Evolutionary conservation across 2,888 invertebrate species (phyloP).

Genomic region (Rhagonycha fulva): DNA sequence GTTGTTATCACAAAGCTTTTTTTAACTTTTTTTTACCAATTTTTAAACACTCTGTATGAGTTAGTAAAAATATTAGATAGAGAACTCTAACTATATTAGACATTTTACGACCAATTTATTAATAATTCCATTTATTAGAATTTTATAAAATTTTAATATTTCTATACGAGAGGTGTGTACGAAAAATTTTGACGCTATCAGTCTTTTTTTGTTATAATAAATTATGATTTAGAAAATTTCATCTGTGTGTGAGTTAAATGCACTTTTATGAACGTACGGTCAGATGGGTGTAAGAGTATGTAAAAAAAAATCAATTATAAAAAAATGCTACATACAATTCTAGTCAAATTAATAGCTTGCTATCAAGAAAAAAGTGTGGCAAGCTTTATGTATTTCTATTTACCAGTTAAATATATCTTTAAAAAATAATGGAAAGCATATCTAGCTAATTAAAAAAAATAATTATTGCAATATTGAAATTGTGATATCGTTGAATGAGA

Average conservation of each 20-base stretch:
- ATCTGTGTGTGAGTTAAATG: neutral
- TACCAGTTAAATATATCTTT: conserved; percentile 31
- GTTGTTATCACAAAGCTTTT: neutral
- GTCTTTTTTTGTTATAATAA: neutral
- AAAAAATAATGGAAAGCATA: conserved; percentile 51
- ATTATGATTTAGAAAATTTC: conserved; percentile 1
- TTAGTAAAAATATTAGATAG: neutral
- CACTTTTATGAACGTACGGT: conserved; percentile 6
- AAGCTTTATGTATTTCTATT: conserved; percentile 30
- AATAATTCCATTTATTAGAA: neutral
- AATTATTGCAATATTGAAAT: conserved; percentile 57
- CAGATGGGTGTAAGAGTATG: conserved; percentile 14
- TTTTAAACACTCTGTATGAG: neutral
- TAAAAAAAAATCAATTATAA: conserved; percentile 28
- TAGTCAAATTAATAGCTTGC: conserved; percentile 33
- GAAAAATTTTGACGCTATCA: neutral
- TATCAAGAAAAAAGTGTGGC: conserved; percentile 21
- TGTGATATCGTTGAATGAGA: conserved; percentile 57
- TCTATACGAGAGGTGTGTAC: neutral
- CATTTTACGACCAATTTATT: neutral
- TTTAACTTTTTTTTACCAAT: neutral
- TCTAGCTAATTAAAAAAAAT: conserved; percentile 49
- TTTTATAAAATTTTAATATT: neutral
- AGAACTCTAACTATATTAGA: neutral
- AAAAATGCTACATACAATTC: conserved; percentile 29